phyloP scores from a whole-genome alignment of 2,113 vertebrate genomes.

The Tragelaphus scriptus region DNA sequence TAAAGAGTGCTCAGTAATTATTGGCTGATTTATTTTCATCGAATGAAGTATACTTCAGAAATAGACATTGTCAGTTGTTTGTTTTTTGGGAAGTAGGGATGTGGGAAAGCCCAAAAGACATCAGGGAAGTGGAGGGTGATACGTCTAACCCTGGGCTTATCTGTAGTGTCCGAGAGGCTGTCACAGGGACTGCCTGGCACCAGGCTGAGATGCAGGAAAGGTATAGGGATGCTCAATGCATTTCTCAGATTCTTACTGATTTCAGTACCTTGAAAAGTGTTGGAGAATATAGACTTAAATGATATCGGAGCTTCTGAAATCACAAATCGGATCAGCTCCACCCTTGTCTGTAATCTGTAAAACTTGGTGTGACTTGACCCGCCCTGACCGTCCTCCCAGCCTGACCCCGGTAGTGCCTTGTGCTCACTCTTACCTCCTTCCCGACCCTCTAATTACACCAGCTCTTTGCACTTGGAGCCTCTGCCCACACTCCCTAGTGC shows the following conservation, averaged over 20 bases:
- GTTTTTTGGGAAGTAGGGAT: neutral
- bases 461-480: neutral
- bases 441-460: neutral
- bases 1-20: neutral
- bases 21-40: neutral
- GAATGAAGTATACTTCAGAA: neutral
- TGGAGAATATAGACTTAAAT: neutral
- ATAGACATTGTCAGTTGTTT: neutral
- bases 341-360: neutral
- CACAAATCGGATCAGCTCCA: neutral
- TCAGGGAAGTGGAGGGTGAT: accelerated
- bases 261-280: neutral
- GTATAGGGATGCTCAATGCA: neutral
- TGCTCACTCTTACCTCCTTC: neutral
- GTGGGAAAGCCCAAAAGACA: neutral
- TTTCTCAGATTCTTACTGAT: neutral
- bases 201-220: neutral
- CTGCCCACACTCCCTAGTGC: neutral
- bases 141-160: neutral
- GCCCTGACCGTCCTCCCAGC: accelerated
- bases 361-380: neutral
- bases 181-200: neutral
- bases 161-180: neutral
- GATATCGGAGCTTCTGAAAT: neutral
- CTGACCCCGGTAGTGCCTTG: neutral